These are phyloP conservation scores for Drosophila robusta DNA, from an alignment of 2,888 invertebrate species.

Conservation along the genomic window DNA sequence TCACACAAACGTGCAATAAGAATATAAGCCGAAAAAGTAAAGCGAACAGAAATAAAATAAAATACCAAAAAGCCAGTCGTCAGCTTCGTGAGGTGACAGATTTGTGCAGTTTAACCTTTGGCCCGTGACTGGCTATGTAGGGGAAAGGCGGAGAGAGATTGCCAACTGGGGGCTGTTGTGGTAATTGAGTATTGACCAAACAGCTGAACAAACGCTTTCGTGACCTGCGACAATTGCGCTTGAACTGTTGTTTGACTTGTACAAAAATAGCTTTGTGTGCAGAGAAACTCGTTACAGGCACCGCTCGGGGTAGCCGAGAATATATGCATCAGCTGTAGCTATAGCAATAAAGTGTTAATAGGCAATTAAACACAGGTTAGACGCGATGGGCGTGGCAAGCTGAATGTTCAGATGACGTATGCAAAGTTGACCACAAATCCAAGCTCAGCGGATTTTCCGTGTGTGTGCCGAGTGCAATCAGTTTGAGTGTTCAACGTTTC, in stretches of 20 bases:
- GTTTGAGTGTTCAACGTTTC: constrained; percentile 67
- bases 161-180: constrained; percentile 3
- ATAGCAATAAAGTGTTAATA: constrained; percentile 49
- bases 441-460: constrained; percentile 52
- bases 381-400: constrained; percentile 9
- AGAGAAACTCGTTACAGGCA: neutral
- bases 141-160: constrained; percentile 1
- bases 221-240: constrained; percentile 67
- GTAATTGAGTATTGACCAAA: constrained; percentile 75
- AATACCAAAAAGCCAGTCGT: constrained; percentile 32
- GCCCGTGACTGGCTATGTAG: constrained; percentile 17
- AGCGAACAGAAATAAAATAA: constrained; percentile 28
- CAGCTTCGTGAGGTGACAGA: constrained; percentile 56
- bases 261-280: constrained; percentile 30
- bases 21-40: constrained; percentile 10
- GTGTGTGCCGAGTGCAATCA: constrained; percentile 60
- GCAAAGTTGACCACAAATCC: constrained; percentile 58
- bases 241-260: constrained; percentile 37
- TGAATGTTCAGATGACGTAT: constrained; percentile 25
- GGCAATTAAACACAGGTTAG: constrained; percentile 44
- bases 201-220: constrained; percentile 57
- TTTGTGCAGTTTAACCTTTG: constrained; percentile 63
- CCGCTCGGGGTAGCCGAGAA: neutral
- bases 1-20: too few relatives aligned
- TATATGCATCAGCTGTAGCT: neutral